phyloP scores from a whole-genome alignment of 1,140 invertebrate genomes.

The Saccostrea glomerata region DNA sequence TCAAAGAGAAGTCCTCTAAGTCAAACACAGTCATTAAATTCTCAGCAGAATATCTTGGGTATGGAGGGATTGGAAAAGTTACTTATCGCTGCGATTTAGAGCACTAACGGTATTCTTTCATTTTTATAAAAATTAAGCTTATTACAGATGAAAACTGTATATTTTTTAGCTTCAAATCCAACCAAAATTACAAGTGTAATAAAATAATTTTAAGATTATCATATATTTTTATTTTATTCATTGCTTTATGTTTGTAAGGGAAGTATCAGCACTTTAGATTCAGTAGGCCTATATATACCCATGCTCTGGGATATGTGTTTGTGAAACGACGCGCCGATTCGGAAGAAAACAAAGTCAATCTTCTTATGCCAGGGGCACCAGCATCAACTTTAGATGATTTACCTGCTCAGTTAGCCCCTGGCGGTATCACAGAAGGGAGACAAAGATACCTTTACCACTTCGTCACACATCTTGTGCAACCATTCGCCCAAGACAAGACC shows the following conservation, averaged over 20 bases:
- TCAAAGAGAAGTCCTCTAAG: not conserved
- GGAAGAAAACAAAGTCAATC: not conserved
- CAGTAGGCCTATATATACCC: no score
- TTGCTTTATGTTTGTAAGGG: no score
- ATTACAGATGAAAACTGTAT: no score
- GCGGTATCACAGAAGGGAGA: not conserved
- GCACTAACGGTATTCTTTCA: not conserved
- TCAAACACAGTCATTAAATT: not conserved
- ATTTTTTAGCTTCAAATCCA: no score
- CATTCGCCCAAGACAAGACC: not conserved
- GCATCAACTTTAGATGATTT: not conserved
- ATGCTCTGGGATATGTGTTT: not conserved
- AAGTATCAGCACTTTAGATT: constrained; percentile 12
- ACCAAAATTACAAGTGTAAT: no score
- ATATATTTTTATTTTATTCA: no score
- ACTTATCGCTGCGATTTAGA: constrained; percentile 14
- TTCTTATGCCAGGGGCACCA: not conserved
- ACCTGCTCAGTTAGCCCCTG: not conserved
- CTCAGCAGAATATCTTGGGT: not conserved
- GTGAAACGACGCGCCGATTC: not conserved
- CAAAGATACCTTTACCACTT: not conserved
- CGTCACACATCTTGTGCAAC: not conserved
- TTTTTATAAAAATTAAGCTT: no score
- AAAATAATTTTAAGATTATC: not conserved
- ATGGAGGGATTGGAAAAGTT: not conserved